These are phyloP conservation scores for Tachina fera DNA, from an alignment of 2,888 invertebrate genomes.

Conservation along the genomic window DNA sequence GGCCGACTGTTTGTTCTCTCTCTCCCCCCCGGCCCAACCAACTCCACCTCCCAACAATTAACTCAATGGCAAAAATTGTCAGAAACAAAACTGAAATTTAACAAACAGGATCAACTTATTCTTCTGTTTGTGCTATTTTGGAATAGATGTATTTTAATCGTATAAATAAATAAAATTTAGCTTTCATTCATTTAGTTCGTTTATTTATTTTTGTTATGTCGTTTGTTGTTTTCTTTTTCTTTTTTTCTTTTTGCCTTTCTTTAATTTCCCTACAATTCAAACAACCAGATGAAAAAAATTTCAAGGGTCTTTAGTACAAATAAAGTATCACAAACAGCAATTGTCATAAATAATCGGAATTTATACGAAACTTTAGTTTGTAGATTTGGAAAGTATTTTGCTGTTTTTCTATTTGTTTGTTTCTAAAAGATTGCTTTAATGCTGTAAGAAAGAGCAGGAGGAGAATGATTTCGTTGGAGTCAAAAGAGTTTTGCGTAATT, in stretches of 20 bases:
- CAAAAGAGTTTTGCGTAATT: constrained; percentile 23
- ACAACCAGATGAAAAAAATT: constrained; percentile 31
- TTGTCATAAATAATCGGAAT: constrained; percentile 82
- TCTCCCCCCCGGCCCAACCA: too few relatives aligned
- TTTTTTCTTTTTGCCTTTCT: constrained; percentile 63
- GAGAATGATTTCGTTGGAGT: constrained; percentile 39
- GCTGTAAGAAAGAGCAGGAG: neutral
- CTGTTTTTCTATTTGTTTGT: constrained; percentile 3
- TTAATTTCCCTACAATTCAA: constrained; percentile 65
- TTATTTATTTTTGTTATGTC: constrained; percentile 29
- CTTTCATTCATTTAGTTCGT: constrained; percentile 66
- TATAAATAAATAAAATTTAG: constrained; percentile 64
- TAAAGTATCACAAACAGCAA: constrained; percentile 82
- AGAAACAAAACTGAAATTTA: constrained; percentile 31
- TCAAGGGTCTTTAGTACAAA: constrained; percentile 70
- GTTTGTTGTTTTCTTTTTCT: neutral
- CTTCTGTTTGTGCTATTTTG: constrained; percentile 57
- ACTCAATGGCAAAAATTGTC: constrained; percentile 64
- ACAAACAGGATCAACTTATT: constrained; percentile 64
- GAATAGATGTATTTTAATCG: constrained; percentile 47
- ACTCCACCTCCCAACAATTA: constrained; percentile 61
- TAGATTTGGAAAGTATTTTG: constrained; percentile 46
- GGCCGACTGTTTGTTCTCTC: neutral
- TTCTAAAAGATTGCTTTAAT: constrained; percentile 17
- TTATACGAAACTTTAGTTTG: constrained; percentile 75